Evolutionary conservation across 2,888 invertebrate genomes (phyloP).

Genomic region (Nephrotoma guestfalica): DNA sequence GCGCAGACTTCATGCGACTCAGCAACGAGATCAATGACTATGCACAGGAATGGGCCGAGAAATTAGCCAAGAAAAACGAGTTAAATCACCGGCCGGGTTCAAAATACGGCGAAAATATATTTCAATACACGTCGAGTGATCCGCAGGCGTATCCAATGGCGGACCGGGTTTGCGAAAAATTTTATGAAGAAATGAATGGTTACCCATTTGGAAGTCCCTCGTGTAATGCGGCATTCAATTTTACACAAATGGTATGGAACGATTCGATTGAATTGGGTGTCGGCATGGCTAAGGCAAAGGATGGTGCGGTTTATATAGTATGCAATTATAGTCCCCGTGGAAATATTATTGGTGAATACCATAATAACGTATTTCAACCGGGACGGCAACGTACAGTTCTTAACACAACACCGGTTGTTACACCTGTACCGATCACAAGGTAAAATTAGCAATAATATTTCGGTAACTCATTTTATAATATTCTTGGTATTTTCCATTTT

Average conservation of each 20-base stretch:
- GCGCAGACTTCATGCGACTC: not conserved
- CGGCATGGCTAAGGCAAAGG: conserved; percentile 54
- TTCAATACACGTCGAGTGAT: conserved; percentile 39
- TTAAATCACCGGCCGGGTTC: conserved; percentile 50
- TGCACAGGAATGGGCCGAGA: conserved; percentile 56
- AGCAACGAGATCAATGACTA: not conserved
- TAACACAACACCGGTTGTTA: not conserved
- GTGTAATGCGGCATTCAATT: conserved; percentile 47
- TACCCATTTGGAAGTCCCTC: conserved; percentile 30
- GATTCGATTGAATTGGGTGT: conserved; percentile 52
- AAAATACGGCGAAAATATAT: conserved; percentile 45
- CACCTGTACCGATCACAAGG: not conserved
- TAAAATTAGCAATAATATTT: not conserved
- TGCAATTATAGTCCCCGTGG: conserved; percentile 20
- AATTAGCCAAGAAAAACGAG: conserved; percentile 44
- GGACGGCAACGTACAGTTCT: not conserved
- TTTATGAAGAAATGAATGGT: conserved; percentile 42
- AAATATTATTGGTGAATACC: conserved; percentile 18
- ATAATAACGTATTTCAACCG: conserved; percentile 14
- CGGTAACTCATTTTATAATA: too few relatives aligned
- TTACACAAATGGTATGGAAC: conserved; percentile 61
- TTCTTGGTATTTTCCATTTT: not conserved
- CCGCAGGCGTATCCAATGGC: conserved; percentile 36
- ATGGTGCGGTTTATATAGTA: conserved; percentile 70
- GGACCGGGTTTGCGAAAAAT: conserved; percentile 36